phyloP scores from a whole-genome alignment of 2,797 vertebrate species.

The Crossoptilon crossoptilon region DNA sequence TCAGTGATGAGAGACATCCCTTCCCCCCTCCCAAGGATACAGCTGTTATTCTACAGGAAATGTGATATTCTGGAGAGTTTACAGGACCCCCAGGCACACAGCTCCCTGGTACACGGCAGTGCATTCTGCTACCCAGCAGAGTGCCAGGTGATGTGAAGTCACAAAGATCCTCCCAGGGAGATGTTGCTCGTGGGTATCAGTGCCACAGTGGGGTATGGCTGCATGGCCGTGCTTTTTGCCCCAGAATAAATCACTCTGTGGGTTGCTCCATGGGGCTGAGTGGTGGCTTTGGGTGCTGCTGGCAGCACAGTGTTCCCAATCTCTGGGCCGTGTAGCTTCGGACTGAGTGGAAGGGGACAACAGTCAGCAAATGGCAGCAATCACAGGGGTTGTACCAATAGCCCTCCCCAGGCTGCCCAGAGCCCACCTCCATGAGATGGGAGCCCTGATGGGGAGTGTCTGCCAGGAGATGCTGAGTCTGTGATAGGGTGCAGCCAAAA shows the following conservation, averaged over 20 bases:
- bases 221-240: accelerated
- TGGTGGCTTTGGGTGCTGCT: background rate
- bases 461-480: accelerated
- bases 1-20: background rate
- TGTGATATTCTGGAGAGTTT: background rate
- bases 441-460: background rate
- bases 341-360: background rate
- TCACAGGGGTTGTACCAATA: accelerated
- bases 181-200: accelerated
- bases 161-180: background rate
- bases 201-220: background rate
- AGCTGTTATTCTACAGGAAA: background rate
- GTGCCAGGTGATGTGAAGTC: background rate
- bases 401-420: background rate
- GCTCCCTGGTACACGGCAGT: accelerated
- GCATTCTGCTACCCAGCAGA: background rate
- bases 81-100: accelerated
- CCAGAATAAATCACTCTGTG: background rate
- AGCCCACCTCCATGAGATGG: accelerated
- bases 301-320: background rate
- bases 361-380: accelerated
- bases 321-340: conserved; percentile 26
- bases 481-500: background rate
- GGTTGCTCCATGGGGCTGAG: background rate
- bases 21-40: background rate